Conservation (phyloP, 1,140 invertebrate genomes). For the Conus betulinus region DNA sequence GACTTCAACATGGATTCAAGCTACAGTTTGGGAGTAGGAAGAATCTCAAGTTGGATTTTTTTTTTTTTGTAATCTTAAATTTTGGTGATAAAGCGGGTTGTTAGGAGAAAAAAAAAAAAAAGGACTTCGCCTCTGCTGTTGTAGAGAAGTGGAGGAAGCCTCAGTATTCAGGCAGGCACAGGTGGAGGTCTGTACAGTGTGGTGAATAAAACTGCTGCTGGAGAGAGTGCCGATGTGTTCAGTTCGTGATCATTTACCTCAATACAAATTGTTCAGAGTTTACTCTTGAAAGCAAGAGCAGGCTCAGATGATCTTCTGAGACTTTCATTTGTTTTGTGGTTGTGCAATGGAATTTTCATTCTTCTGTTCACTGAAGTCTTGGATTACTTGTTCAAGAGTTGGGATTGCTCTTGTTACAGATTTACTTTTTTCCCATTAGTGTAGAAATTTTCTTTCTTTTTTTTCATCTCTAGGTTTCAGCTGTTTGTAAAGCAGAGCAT, state of each 20-base stretch:
- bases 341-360: not conserved
- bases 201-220: not conserved
- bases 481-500: not conserved
- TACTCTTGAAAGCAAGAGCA: not conserved
- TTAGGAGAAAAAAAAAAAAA: not conserved
- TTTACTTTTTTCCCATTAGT: not conserved
- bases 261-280: not conserved
- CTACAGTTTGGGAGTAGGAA: not conserved
- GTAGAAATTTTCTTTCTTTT: not conserved
- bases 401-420: not conserved
- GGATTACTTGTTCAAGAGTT: not conserved
- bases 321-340: not conserved
- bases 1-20: not conserved
- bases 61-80: constrained; percentile 68
- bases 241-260: constrained; percentile 22
- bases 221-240: constrained; percentile 15
- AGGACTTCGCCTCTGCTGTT: not conserved
- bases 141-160: not conserved
- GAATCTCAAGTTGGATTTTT: not conserved
- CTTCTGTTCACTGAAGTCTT: not conserved
- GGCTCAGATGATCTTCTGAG: constrained; percentile 1
- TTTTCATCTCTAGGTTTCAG: not conserved
- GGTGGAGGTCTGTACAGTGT: not conserved
- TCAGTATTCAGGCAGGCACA: too few relatives aligned
- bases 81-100: constrained; percentile 23